phyloP scores from a whole-genome alignment of 30 jellyfish, hydroid and myxozoan genomes.

The Aurelia sp. region DNA sequence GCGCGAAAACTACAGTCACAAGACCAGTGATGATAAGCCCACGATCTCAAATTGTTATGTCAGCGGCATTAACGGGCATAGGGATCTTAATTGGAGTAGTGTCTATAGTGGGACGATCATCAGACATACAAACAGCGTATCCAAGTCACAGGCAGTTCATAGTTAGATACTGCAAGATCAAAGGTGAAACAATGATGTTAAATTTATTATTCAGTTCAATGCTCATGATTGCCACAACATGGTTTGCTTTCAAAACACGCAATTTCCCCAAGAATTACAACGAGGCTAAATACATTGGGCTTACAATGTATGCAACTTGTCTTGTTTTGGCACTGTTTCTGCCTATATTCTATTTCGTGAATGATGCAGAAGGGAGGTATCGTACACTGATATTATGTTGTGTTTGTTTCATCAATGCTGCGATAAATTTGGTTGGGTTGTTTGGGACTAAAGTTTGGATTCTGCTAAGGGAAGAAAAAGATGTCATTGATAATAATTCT shows the following conservation, averaged over 20 bases:
- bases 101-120: conserved; percentile 68
- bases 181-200: conserved; percentile 44
- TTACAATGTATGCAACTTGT: conserved; percentile 88
- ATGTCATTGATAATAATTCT: conserved; percentile 16
- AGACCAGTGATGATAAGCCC: conserved; percentile 88
- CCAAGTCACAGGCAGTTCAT: conserved; percentile 69
- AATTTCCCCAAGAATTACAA: conserved; percentile 93
- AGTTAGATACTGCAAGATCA: conserved; percentile 63
- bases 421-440: conserved; percentile 84
- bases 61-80: conserved; percentile 66
- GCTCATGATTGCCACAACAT: conserved; percentile 74
- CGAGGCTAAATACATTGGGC: conserved; percentile 95
- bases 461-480: conserved; percentile 35
- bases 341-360: conserved; percentile 52
- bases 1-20: conserved; percentile 73
- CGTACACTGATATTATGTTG: conserved; percentile 65
- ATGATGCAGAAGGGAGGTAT: conserved; percentile 57
- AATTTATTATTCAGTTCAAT: conserved; percentile 76
- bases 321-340: conserved; percentile 65
- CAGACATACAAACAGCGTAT: conserved; percentile 67
- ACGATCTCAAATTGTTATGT: conserved; percentile 71
- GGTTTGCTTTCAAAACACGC: conserved; percentile 93
- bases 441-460: conserved; percentile 82
- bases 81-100: conserved; percentile 69
- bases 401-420: conserved; percentile 66